Base-by-base conservation (phyloP, 2,888 invertebrate species). In the Meta bourneti region DNA sequence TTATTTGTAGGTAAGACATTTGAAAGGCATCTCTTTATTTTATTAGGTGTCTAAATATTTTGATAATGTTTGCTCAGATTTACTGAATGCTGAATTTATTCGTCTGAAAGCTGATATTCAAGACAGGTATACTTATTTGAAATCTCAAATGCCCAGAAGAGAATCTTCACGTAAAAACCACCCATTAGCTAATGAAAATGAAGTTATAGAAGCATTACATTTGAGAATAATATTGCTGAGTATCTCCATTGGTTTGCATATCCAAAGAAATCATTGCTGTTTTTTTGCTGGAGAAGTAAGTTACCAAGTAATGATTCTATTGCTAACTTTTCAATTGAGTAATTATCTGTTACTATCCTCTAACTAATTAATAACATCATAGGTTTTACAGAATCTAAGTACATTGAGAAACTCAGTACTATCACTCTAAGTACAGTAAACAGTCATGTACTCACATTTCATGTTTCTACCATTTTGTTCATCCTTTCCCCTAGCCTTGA, bases 201-300 rank as follows among this genome's bases (percentile, higher is more conserved):
- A 98, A 95, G 98, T 98, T 80, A 97, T 98, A 94, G 98, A 98
- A 95, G 98, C 98, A 0, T 96, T 98, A 93, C 98, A 98, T 94
- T 98, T 98, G 97, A 96, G 98, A 93, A 96, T 98, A 83, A 98
- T 98, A 86, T 95, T 98, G 91, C 96, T 98, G 93, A 98, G 98
- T 95, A 98, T 98, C 98, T 97, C 98, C 34, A 98, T 98, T 95
- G 98, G 98, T 85, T 98, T 98, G 95, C 98, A 98, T 95, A 98
- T 98, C 94, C 98, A 98, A 95, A 96, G 97, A 94, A 98, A 97
- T 94, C 97, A 98, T 94, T 98, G 98, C 95, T 98, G 98, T 95
- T 98, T 98, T 95, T 98, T 98, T 94, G 98, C 98, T 78, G 98
- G 98, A 95, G 98, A 98, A 96, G 98, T 98, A 96, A 96, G 82